Conservation (phyloP, 2,797 vertebrate genomes). For the Enteromius fasciolatus region DNA sequence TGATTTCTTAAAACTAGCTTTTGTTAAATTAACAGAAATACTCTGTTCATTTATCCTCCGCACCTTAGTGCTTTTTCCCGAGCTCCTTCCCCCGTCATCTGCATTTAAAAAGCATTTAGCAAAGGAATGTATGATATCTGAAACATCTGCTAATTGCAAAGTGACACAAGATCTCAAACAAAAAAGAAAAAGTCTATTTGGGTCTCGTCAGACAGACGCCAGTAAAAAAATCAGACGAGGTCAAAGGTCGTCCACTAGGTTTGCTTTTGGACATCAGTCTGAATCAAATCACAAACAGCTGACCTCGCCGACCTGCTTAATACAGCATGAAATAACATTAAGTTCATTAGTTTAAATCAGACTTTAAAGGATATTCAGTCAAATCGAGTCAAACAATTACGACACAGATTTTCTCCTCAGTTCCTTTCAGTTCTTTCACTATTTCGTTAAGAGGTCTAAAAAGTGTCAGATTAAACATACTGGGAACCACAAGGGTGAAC, state of each 20-base stretch:
- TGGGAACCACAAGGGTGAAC: background rate
- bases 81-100: constrained; percentile 17
- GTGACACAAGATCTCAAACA: constrained; percentile 16
- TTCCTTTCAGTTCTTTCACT: background rate
- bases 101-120: constrained; percentile 45
- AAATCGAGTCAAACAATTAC: constrained; percentile 18
- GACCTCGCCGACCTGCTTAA: constrained; percentile 23
- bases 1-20: no score
- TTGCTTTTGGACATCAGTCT: constrained; percentile 28
- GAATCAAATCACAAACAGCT: constrained; percentile 35
- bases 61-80: background rate
- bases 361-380: constrained; percentile 5
- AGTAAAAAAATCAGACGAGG: constrained; percentile 35
- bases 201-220: constrained; percentile 45
- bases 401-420: background rate
- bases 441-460: background rate
- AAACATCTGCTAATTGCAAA: constrained; percentile 44
- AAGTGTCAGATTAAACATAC: background rate
- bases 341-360: constrained; percentile 11
- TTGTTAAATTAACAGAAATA: no score
- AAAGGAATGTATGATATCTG: constrained; percentile 48
- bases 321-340: constrained; percentile 40
- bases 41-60: background rate
- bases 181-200: background rate
- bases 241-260: constrained; percentile 21